Conservation (phyloP, 1,140 invertebrate genomes). For the Eueides isabella region DNA sequence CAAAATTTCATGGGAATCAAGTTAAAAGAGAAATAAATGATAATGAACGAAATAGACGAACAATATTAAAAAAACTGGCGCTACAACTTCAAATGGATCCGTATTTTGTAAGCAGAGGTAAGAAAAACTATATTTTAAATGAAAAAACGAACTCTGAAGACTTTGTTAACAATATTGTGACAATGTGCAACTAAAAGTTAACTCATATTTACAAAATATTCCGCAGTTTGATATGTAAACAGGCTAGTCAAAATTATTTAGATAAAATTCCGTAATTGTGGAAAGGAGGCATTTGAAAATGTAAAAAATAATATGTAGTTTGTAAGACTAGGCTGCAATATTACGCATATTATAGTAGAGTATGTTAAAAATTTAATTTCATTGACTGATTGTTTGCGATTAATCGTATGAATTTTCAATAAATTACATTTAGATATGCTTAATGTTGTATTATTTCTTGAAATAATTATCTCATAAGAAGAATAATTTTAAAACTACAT, state of each 20-base stretch:
- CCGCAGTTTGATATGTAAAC: not conserved
- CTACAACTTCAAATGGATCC: constrained; percentile 72
- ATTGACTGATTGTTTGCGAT: not conserved
- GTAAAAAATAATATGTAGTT: constrained; percentile 22
- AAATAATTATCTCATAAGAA: too few species aligned
- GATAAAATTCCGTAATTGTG: not conserved
- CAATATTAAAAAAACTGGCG: constrained; percentile 70
- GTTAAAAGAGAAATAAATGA: constrained; percentile 61
- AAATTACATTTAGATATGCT: not conserved
- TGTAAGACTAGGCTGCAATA: constrained; percentile 28
- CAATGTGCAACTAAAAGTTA: constrained; percentile 57
- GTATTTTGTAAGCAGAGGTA: constrained; percentile 74
- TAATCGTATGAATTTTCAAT: not conserved
- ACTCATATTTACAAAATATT: not conserved
- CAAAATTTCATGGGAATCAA: constrained; percentile 47
- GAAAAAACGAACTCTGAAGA: constrained; percentile 49
- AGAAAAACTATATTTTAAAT: constrained; percentile 49
- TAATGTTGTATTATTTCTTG: not conserved
- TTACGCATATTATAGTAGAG: constrained; percentile 5
- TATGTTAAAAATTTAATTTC: constrained; percentile 16
- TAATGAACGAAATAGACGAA: constrained; percentile 65
- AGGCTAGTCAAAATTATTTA: not conserved
- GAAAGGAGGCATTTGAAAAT: constrained; percentile 13
- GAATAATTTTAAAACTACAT: too few species aligned
- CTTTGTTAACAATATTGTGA: constrained; percentile 58